phyloP scores from a whole-genome alignment of 2,113 vertebrate genomes.

The Numenius arquata region DNA sequence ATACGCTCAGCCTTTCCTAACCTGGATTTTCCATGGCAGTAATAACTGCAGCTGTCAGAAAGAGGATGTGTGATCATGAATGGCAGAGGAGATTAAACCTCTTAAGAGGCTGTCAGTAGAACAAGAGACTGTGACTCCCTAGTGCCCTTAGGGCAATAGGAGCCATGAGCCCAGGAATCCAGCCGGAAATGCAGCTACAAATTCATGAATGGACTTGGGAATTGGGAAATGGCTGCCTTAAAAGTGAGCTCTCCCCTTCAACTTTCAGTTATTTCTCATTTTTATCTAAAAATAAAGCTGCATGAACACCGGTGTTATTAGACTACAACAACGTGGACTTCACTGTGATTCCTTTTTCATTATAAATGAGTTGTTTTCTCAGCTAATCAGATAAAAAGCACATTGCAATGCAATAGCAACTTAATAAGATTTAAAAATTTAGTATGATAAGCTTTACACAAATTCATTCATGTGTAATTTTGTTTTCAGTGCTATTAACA shows the following conservation, averaged over 20 bases:
- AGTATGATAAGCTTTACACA: fast-evolving
- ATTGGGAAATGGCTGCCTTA: not conserved
- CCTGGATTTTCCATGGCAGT: not conserved
- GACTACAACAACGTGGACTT: not conserved
- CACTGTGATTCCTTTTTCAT: not conserved
- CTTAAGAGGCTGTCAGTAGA: not conserved
- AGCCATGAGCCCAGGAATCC: not conserved
- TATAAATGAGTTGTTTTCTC: not conserved
- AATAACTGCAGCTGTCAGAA: not conserved
- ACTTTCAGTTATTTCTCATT: not conserved
- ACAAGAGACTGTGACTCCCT: not conserved
- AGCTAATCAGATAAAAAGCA: not conserved
- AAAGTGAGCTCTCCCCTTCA: not conserved
- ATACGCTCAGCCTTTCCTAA: conserved; percentile 12
- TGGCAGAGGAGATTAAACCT: not conserved
- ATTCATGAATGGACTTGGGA: not conserved
- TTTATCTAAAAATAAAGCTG: not conserved
- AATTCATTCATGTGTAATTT: not conserved
- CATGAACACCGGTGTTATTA: not conserved
- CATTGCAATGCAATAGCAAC: not conserved
- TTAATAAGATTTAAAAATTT: not conserved
- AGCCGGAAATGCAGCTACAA: not conserved
- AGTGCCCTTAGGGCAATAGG: not conserved
- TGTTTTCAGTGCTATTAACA: not conserved
- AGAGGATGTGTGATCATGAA: not conserved